Conservation (phyloP, 2,113 vertebrate genomes). For the Tupaia chinensis region DNA sequence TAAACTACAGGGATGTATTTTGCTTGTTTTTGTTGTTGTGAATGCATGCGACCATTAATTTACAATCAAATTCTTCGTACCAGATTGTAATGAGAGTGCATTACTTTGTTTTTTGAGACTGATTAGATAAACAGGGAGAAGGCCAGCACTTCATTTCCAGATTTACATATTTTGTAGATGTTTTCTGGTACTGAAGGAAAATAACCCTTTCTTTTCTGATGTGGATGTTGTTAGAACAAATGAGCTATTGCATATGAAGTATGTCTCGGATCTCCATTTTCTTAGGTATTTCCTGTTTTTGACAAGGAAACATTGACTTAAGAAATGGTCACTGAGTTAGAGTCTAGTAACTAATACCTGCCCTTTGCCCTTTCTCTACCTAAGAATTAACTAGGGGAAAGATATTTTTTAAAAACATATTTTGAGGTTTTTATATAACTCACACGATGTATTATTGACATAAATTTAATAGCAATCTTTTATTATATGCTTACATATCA, state of each 20-base stretch:
- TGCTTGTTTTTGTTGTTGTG: background rate
- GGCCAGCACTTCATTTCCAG: background rate
- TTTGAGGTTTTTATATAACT: background rate
- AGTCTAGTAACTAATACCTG: background rate
- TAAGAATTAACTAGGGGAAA: background rate
- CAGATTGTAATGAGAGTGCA: conserved; percentile 34
- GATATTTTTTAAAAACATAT: background rate
- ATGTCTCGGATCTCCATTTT: background rate
- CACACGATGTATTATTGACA: background rate
- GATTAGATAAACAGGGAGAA: background rate
- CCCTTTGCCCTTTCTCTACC: background rate
- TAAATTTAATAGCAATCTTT: conserved; percentile 31
- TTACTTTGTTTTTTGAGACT: conserved; percentile 42
- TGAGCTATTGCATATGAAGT: background rate
- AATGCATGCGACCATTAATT: conserved; percentile 54
- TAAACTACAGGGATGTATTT: background rate
- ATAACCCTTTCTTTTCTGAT: background rate
- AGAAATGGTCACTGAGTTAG: background rate
- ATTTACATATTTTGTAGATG: background rate
- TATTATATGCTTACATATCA: background rate
- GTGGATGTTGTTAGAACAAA: background rate
- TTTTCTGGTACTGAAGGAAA: conserved; percentile 9
- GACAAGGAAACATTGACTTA: background rate
- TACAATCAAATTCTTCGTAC: conserved; percentile 32
- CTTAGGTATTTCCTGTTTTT: background rate